Base-by-base conservation (phyloP, 2,888 invertebrate species). In the Cheiracanthium punctorium region DNA sequence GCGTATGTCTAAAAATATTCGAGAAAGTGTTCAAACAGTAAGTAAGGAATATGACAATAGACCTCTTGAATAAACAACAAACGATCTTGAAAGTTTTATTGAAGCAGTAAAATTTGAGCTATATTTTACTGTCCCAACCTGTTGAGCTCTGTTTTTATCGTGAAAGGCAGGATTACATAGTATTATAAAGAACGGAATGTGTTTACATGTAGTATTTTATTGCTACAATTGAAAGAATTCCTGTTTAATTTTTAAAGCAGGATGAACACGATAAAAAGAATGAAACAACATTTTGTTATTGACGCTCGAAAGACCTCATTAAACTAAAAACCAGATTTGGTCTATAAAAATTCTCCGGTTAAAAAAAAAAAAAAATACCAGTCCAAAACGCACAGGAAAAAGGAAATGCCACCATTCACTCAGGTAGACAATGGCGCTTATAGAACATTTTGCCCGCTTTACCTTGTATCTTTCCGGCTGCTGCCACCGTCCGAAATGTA, bases 381-480 rank as follows among this genome's bases (percentile, higher is more conserved):
- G 52, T 30, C 72, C 52, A 79, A 84, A 84, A 69, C 58, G 58
- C 30, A 67, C 73, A 28, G 84, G 84, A 69, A 84, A 84, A 80
- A 72, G 84, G 84, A 85, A 80, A 85, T 65, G 71, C 41, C 48
- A 32, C 29, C 30, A 73, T 69, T 73, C 73, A 43, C 20, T 33
- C 43, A 29, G 29, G 24, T 48, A 70, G 24, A 85, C 79, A 85
- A 85, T 74, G 73, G 58, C 58, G 28, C 17, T 69, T 70, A 79
- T 80, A 74, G 84, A 85, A 73, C 79, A 85, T 73, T 69, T 24
- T 52, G 58, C 69, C 73, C 84, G 74, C 73, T 85, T 85, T 80
- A 80, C 86, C 80, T 86, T 86, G 86, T 72, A 80, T 58, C 80
- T 80, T 75, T 86, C 86, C 86, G 86, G 86, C 79, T 73, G 73